Evolutionary conservation across 2,797 vertebrate genomes (phyloP).

Genomic region (Sebastes vulpes): DNA sequence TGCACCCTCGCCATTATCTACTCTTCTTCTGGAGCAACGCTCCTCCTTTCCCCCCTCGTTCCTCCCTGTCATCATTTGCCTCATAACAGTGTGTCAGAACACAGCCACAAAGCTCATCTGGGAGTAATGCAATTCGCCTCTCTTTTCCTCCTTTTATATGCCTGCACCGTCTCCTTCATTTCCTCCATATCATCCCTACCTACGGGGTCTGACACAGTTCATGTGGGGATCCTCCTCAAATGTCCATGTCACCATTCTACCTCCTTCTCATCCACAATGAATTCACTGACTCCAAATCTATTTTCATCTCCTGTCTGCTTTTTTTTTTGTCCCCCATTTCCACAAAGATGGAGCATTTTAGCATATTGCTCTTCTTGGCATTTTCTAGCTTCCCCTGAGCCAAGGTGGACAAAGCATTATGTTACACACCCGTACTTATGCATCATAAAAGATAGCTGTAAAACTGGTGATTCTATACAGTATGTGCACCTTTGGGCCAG

Average conservation of each 20-base stretch:
- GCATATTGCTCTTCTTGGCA: conserved; percentile 38
- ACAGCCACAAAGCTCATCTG: conserved; percentile 53
- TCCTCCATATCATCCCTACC: conserved; percentile 37
- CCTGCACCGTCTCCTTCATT: conserved; percentile 12
- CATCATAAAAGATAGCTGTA: conserved; percentile 41
- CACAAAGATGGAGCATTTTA: conserved; percentile 22
- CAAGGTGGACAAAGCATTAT: conserved; percentile 22
- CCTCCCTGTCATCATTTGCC: conserved; percentile 33
- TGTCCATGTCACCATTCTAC: conserved; percentile 17
- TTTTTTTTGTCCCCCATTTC: conserved; percentile 7
- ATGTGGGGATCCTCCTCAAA: conserved; percentile 17
- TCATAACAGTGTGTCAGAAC: conserved; percentile 43
- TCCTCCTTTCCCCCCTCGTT: not conserved
- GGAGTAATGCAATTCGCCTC: conserved; percentile 38
- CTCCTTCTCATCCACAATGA: conserved; percentile 4
- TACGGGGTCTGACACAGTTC: conserved; percentile 12
- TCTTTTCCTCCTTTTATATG: conserved; percentile 11
- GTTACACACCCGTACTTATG: conserved; percentile 19
- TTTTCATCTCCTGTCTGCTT: conserved; percentile 33
- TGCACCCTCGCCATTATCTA: conserved; percentile 14
- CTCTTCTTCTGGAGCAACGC: conserved; percentile 38
- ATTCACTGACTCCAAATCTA: conserved; percentile 31
- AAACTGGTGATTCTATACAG: conserved; percentile 9
- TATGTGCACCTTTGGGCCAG: conserved; percentile 9
- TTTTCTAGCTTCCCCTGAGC: conserved; percentile 26